Base-by-base conservation (phyloP, 2,797 vertebrate genomes). In the Hirundo rustica region DNA sequence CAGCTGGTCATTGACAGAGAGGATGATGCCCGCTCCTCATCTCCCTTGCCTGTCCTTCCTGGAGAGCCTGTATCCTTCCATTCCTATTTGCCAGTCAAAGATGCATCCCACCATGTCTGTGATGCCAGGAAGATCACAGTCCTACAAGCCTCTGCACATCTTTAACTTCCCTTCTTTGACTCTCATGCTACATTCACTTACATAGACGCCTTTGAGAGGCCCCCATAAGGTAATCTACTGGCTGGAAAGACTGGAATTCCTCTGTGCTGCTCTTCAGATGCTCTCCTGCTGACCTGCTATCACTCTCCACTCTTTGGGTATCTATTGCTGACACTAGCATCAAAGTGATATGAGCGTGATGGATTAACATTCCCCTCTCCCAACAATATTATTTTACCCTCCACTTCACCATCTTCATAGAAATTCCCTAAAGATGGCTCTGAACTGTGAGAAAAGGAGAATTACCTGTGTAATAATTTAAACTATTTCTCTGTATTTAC, bases 381-480 rank as follows among this genome's bases (percentile, higher is more conserved):
- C 15, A 26, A 11, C 3, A 30, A 50, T 30, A n/a, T 71, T 29
- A 20, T 60, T 76, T 66, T 60, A 54, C 2, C 7, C 5, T 4
- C 3, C 10, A 38, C 15, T 51, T 38, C 19, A 45, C 11, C 32
- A 50, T n/a, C 32, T 61, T 83, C 62, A 61, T 5, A 89, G 57
- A 47, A 84, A 80, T 86, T 97, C 38, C 64, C 76, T 71, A 91
- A 77, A 47, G 45, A 42, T 50, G 45, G 16, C 36, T 65, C 76
- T 89, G 32, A 92, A 84, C 60, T 71, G 44, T 57, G 78, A 95
- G 57, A 79, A 92, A 25, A 89, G 58, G 32, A 94, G 32, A 76
- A 81, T 92, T 65, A 91, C 34, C 65, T 70, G 18, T 45, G 32
- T 55, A 88, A 42, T 30, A 20, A 78, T 65, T 76, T 81, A 72